Evolutionary conservation across 2,797 vertebrate species (phyloP), one percentile per base, ranked within the genome.

Genomic region (Microctenopoma lineatum): DNA sequence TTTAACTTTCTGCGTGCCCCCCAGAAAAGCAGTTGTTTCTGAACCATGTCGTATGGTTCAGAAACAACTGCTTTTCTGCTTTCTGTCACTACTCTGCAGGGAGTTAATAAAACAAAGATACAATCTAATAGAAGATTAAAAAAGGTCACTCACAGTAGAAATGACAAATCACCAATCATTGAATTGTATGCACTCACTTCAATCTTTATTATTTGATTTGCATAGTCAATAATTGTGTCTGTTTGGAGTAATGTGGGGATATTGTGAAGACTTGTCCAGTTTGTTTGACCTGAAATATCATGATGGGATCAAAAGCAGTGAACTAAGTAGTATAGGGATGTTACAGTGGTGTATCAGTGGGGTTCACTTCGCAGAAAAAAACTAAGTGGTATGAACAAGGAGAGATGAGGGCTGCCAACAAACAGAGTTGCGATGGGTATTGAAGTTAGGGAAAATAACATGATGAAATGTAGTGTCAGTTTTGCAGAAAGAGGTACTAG

Each of bases 181-280:
- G 42, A 77, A 79, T 80, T 78, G 63, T 50, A 87, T 92, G 93
- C 90, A 87, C 68, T 92, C 83, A 89, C 85, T 69, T 90, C 84
- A 90, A 89, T 91, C 90, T 94, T 94, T 94, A 94, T 94, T 94
- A 84, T 77, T 56, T 77, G 75, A 87, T 87, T 74, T 74, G 59
- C 77, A 83, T 68, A 44, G 59, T 78, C 63, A 81, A 82, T 41
- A 66, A 41, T 65, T 68, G 44, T 65, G 44, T 85, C 10, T 72
- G 74, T 54, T 71, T 47, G 29, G 26, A 65, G 61, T 56, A 59
- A 78, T 57, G 47, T 41, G 21, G 25, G 47, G 29, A 44, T 12
- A 26, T 21, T 57, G 34, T 58, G 29, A 56, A 72, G 71, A 69
- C 61, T 52, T 48, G 55, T 58, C 34, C 34, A 75, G 66, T 39